Evolutionary conservation across 2,888 invertebrate species (phyloP).

Genomic region (Nomada flava): DNA sequence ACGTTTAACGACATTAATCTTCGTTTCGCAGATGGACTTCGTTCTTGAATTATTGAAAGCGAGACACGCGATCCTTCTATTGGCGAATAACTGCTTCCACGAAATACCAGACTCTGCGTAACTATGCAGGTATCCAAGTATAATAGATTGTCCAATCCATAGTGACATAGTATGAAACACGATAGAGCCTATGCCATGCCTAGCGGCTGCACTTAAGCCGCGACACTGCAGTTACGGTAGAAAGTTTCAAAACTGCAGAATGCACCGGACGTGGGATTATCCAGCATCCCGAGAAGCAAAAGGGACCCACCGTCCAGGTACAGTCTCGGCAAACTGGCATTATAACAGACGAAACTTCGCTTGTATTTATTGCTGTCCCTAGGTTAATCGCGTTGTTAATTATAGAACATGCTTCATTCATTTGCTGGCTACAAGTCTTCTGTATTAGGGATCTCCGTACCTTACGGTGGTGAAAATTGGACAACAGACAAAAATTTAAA

Average conservation of each 20-base stretch:
- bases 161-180: slow-evolving; percentile 33
- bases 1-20: background rate
- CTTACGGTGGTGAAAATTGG: too few relatives aligned
- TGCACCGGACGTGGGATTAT: slow-evolving; percentile 81
- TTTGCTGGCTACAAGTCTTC: slow-evolving; percentile 7
- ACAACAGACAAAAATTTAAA: too few relatives aligned
- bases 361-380: slow-evolving; percentile 62
- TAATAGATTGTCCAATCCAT: slow-evolving; percentile 60
- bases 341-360: slow-evolving; percentile 51
- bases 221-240: slow-evolving; percentile 75
- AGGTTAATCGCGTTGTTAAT: slow-evolving; percentile 53
- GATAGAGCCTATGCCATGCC: slow-evolving; percentile 48
- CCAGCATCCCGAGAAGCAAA: slow-evolving; percentile 65
- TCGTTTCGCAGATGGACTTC: background rate
- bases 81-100: background rate
- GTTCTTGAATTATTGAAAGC: background rate
- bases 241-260: slow-evolving; percentile 83
- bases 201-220: slow-evolving; percentile 75
- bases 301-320: slow-evolving; percentile 44
- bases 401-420: slow-evolving; percentile 39
- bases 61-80: background rate
- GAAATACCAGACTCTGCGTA: slow-evolving; percentile 6
- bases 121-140: slow-evolving; percentile 10
- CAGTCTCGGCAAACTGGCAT: slow-evolving; percentile 48
- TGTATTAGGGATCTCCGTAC: background rate